Percentiles rank a stretch among this genome's conserved stretches.
Evolutionary conservation across 2,797 vertebrate species (phyloP).

Genomic region (Euphonia xanthogaster): DNA sequence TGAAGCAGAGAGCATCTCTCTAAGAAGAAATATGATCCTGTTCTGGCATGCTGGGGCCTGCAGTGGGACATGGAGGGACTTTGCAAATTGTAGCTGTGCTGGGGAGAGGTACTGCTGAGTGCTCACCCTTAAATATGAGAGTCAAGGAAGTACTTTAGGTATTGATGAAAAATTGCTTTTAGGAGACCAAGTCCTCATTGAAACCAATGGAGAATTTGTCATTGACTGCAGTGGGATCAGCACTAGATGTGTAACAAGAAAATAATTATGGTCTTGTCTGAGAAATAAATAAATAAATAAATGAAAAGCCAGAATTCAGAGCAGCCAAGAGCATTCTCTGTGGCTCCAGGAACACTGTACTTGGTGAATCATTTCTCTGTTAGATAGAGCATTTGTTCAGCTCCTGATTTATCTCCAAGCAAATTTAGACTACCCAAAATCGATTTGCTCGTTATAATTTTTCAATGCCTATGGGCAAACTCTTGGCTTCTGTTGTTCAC

Average conservation of each 20-base stretch:
- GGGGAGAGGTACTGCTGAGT: neutral
- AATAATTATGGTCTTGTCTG: conserved; percentile 27
- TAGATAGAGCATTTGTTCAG: conserved; percentile 48
- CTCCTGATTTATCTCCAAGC: conserved; percentile 64
- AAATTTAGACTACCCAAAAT: conserved; percentile 54
- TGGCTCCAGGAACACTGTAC: conserved; percentile 15
- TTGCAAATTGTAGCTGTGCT: neutral
- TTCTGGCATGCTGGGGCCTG: neutral
- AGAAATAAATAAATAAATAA: neutral
- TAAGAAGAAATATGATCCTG: neutral
- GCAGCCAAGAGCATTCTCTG: conserved; percentile 11
- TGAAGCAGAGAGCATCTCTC: conserved; percentile 4
- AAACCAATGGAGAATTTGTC: conserved; percentile 3
- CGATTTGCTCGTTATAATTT: conserved; percentile 33
- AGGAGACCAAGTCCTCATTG: neutral
- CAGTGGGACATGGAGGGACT: neutral
- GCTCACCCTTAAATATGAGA: neutral
- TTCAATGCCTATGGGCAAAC: conserved; percentile 47
- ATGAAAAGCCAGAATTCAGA: neutral
- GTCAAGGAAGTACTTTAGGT: neutral
- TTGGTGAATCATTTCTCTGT: conserved; percentile 45
- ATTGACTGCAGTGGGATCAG: neutral
- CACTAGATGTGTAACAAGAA: neutral
- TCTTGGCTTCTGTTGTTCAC: conserved; percentile 31
- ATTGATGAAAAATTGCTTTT: conserved; percentile 27